Base-by-base conservation (phyloP, 2,797 vertebrate species). In the Acipenser oxyrinchus region DNA sequence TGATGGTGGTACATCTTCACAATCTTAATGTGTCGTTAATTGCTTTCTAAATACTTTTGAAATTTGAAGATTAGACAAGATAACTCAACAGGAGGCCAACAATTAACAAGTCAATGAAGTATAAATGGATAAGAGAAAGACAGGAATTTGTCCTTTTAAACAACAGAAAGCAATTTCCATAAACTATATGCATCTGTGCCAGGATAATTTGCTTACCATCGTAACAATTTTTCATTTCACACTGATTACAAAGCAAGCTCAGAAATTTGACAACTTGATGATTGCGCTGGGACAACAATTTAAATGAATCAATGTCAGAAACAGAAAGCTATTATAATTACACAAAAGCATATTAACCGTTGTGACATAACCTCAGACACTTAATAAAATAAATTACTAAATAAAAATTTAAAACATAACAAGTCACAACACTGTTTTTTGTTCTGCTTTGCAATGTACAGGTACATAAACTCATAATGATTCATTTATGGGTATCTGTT, bases 91-190 rank as follows among this genome's bases (percentile, higher is more conserved):
- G 88, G 86, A 88, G 84, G 74, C 83, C 88, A 87, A 88, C 83
- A 87, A 89, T 89, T 89, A 90, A 89, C 83, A 82, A 84, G 87
- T 87, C 89, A 91, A 90, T 78, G 86, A 87, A 84, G 85, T 84
- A 89, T 89, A 81, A 78, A 84, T 51, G 83, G 78, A 86, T 89
- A 83, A 79, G 81, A 79, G 79, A 87, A 85, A 82, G 79, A 86
- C 69, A 81, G 76, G 81, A 82, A 75, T 73, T 70, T 73, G 82
- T 80, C 63, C 63, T 80, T 83, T 84, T 84, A 80, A 84, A 84
- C 78, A 79, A 82, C 72, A 71, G 73, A 83, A 78, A 84, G 75
- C 71, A 82, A 81, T 81, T 84, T 84, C 76, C 65, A 63, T 77
- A 75, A 77, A 82, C 79, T 78, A 84, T 84, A 85, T 75, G 77